phyloP scores from a whole-genome alignment of 92 coral and sea anemone species.

The Diadumene lineata region DNA sequence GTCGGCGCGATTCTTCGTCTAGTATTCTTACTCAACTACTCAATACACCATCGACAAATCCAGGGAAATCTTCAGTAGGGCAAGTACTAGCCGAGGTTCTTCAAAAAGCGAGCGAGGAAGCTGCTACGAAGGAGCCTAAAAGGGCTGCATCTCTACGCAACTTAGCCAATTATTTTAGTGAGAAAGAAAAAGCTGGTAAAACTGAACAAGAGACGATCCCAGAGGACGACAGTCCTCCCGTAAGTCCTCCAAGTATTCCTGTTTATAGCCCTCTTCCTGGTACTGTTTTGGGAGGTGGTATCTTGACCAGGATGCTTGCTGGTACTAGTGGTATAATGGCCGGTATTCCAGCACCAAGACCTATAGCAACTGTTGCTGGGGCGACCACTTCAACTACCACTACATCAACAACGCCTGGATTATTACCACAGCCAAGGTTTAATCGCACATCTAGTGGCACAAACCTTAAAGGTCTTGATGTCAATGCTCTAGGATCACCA shows the following conservation, averaged over 20 bases:
- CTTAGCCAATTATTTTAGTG: conserved; percentile 79
- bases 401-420: conserved; percentile 49
- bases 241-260: conserved; percentile 26
- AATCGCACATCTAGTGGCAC: conserved; percentile 87
- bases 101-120: conserved; percentile 78
- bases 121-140: conserved; percentile 61
- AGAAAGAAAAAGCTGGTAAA: conserved; percentile 65
- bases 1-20: conserved; percentile 47
- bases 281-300: conserved; percentile 48
- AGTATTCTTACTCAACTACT: conserved; percentile 76
- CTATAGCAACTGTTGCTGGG: conserved; percentile 78
- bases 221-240: conserved; percentile 53
- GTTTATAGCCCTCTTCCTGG: conserved; percentile 31
- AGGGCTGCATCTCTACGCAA: conserved; percentile 79
- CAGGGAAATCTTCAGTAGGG: conserved; percentile 77
- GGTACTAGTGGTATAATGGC: conserved; percentile 65
- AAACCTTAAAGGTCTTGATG: conserved; percentile 68
- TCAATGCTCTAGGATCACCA: conserved; percentile 41
- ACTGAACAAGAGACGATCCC: conserved; percentile 29
- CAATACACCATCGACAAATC: conserved; percentile 67
- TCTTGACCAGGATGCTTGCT: conserved; percentile 65
- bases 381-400: conserved; percentile 55
- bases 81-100: conserved; percentile 78
- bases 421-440: conserved; percentile 54
- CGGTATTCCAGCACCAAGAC: conserved; percentile 60